Percentiles rank a stretch among this genome's conserved stretches.
These are phyloP conservation scores for Ormyrus labotus DNA, from an alignment of 2,888 invertebrate species.

Conservation along the genomic window DNA sequence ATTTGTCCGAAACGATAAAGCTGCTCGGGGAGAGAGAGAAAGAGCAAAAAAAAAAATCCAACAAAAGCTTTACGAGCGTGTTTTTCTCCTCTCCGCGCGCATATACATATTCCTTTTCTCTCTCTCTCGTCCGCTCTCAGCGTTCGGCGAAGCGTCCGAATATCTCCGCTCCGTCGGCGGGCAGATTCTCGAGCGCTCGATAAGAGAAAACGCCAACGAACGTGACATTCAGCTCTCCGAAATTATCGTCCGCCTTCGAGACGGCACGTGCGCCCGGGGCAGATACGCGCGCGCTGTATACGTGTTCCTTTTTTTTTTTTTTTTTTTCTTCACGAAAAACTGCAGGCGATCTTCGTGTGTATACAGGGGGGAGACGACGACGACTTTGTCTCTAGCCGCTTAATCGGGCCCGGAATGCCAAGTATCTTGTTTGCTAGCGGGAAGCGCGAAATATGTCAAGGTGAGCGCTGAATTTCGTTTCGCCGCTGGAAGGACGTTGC, in stretches of 20 bases:
- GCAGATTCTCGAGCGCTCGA: not conserved
- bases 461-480: no score
- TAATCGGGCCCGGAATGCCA: no score
- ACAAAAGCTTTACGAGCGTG: constrained; percentile 14
- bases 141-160: not conserved
- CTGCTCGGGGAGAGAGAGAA: no score
- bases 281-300: no score
- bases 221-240: constrained; percentile 44
- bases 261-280: not conserved
- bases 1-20: no score
- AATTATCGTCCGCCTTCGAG: constrained; percentile 22
- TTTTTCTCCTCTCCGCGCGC: not conserved
- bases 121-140: not conserved
- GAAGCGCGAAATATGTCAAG: no score
- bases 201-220: constrained; percentile 16
- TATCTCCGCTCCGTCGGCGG: not conserved
- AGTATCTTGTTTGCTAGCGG: no score
- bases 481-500: no score
- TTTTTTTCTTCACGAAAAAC: constrained; percentile 11
- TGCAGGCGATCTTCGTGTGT: no score
- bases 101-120: not conserved
- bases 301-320: not conserved
- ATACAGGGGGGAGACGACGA: no score
- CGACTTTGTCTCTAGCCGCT: no score
- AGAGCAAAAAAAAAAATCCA: no score